A percentile compares a stretch with the other conserved stretches of the same genome.
Evolutionary conservation across 2,113 vertebrate genomes (phyloP).

Genomic region (Pelodiscus sinensis): DNA sequence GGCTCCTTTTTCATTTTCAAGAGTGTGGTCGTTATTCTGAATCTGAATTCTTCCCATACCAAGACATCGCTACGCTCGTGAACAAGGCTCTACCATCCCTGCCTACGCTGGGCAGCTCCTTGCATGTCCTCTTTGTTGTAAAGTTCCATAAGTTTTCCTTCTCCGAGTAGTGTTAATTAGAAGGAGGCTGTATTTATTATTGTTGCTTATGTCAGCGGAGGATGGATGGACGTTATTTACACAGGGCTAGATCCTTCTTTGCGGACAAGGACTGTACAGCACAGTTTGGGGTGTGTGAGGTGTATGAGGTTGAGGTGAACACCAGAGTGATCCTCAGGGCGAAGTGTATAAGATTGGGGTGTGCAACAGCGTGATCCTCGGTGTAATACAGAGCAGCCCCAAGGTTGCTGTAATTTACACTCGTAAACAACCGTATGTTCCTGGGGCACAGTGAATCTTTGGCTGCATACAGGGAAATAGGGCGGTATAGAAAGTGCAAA

Average conservation of each 20-base stretch:
- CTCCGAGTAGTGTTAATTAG: background rate
- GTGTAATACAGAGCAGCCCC: background rate
- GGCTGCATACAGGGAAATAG: background rate
- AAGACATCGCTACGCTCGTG: background rate
- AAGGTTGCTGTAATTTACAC: background rate
- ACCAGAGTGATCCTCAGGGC: background rate
- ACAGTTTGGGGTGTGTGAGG: background rate
- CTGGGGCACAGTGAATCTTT: background rate
- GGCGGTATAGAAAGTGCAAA: background rate
- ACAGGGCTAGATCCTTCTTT: background rate
- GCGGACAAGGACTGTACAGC: background rate
- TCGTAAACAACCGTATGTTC: background rate
- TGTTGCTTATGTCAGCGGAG: background rate
- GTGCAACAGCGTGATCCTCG: background rate
- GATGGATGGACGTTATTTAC: background rate
- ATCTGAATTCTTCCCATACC: background rate
- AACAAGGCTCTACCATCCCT: background rate
- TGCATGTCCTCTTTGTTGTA: background rate
- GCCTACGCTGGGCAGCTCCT: background rate
- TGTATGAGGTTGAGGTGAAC: background rate
- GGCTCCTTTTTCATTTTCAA: background rate
- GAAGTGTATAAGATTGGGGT: background rate
- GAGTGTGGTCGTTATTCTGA: background rate
- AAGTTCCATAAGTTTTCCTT: background rate
- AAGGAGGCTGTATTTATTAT: background rate